phyloP scores from a whole-genome alignment of 2,888 invertebrate species.

The Chesias legatella region DNA sequence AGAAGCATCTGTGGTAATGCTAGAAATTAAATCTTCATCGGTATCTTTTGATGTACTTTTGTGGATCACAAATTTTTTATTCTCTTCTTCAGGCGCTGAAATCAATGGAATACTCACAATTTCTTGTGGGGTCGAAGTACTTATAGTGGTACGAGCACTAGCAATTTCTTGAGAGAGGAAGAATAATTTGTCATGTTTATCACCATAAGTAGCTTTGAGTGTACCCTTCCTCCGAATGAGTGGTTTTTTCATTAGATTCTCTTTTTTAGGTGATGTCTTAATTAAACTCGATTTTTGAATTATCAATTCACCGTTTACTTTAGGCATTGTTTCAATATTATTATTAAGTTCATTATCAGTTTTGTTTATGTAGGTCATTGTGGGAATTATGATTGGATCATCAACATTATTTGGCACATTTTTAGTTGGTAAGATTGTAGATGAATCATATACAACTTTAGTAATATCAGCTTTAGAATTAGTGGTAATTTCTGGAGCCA shows the following conservation, averaged over 20 bases:
- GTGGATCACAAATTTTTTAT: slow-evolving; percentile 9
- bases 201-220: slow-evolving; percentile 74
- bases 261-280: slow-evolving; percentile 50
- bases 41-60: slow-evolving; percentile 9
- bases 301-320: slow-evolving; percentile 53
- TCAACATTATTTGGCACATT: slow-evolving; percentile 28
- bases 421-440: slow-evolving; percentile 10
- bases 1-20: slow-evolving; percentile 1
- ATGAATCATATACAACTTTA: slow-evolving; percentile 16
- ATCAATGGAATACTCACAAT: slow-evolving; percentile 4
- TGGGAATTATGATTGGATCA: slow-evolving; percentile 59
- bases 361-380: slow-evolving; percentile 42
- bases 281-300: slow-evolving; percentile 49
- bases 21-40: slow-evolving; percentile 1
- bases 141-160: not conserved
- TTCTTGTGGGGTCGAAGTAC: slow-evolving; percentile 1
- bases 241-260: slow-evolving; percentile 59
- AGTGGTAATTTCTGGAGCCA: slow-evolving; percentile 1
- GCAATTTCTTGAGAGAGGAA: slow-evolving; percentile 34
- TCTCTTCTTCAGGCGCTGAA: not conserved
- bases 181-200: slow-evolving; percentile 66
- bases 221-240: slow-evolving; percentile 70
- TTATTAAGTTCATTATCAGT: slow-evolving; percentile 46
- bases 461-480: slow-evolving; percentile 3
- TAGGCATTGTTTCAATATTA: slow-evolving; percentile 48